phyloP scores from a whole-genome alignment of 2,888 invertebrate genomes.

The Chrysotoxum bicinctum region DNA sequence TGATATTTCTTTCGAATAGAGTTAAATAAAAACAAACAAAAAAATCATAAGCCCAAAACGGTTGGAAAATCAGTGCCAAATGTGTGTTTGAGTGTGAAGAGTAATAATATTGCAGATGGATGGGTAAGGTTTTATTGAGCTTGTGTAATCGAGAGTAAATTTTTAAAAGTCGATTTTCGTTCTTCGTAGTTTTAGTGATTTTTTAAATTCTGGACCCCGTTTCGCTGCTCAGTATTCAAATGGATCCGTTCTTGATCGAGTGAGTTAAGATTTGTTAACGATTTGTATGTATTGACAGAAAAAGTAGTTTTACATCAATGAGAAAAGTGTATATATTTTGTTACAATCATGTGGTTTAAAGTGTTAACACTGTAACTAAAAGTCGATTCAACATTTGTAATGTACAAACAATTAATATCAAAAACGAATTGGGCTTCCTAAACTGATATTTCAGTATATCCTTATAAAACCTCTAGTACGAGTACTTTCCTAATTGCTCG shows the following conservation, averaged over 20 bases:
- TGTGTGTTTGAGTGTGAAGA: constrained; percentile 21
- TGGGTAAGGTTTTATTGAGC: constrained; percentile 26
- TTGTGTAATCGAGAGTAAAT: not conserved
- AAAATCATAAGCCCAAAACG: not conserved
- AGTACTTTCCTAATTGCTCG: too few species aligned
- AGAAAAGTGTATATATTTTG: too few species aligned
- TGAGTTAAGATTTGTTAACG: constrained; percentile 32
- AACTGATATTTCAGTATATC: too few species aligned
- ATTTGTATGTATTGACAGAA: too few species aligned
- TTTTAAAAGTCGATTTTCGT: not conserved
- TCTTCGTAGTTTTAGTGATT: constrained; percentile 13
- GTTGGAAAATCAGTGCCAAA: constrained; percentile 1
- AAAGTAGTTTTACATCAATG: too few species aligned
- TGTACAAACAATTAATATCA: too few species aligned
- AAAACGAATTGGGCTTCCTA: too few species aligned
- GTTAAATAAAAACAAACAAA: not conserved
- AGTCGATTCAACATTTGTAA: too few species aligned
- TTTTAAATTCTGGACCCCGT: constrained; percentile 25
- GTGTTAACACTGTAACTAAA: too few species aligned
- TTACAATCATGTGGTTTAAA: too few species aligned
- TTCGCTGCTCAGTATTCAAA: constrained; percentile 58
- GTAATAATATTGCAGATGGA: constrained; percentile 21
- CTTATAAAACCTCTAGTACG: too few species aligned
- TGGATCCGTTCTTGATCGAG: constrained; percentile 62
- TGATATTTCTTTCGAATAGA: constrained; percentile 14